Base-by-base conservation (phyloP, 92 coral and sea anemone genomes). In the Scolanthus callimorphus region DNA sequence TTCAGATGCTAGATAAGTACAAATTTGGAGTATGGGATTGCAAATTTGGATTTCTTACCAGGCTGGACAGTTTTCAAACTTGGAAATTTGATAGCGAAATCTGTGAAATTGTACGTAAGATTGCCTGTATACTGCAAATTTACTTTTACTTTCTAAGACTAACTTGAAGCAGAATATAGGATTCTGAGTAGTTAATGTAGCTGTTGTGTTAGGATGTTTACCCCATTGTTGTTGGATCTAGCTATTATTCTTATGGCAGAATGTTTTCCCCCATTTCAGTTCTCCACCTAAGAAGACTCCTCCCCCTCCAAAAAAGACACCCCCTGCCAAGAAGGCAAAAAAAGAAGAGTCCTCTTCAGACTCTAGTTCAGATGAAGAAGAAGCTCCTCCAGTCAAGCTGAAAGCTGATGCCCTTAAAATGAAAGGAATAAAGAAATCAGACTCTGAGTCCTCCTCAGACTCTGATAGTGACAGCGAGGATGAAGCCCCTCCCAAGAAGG, bases 381-480 rank as follows among this genome's bases (percentile, higher is more conserved):
- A 68, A 28, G 82, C 67, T 43, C 54, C 65, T 19, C 65, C 75
- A 13, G 70, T 59, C 0, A 74, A 74, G 31, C 57, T 66, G 1
- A 50, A 54, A 12, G 13, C 80, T 23, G 80, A 82, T 25, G 37
- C 58, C 1, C 45, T 60, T 11, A 69, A 69, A 24, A 49, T 62
- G 0, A 69, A 41, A 13, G 76, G 67, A 0, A 55, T 75, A 20
- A 61, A 70, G 23, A 77, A 70, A 17, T 39, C 38, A 20, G 69
- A 71, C 15, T 53, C 63, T 9, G 67, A 72, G 31, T 70, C 71
- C 20, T 75, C 81, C 1, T 49, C 64, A 23, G 82, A 81, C 1
- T 77, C 85, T 13, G 81, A 77, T 22, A 73, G 78, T 13, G 69
- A 63, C 8, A 34, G 50, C 37, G 65, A 60, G 1, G 72, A 77